Base-by-base conservation (phyloP, 1,140 invertebrate species). In the Proales similis region DNA sequence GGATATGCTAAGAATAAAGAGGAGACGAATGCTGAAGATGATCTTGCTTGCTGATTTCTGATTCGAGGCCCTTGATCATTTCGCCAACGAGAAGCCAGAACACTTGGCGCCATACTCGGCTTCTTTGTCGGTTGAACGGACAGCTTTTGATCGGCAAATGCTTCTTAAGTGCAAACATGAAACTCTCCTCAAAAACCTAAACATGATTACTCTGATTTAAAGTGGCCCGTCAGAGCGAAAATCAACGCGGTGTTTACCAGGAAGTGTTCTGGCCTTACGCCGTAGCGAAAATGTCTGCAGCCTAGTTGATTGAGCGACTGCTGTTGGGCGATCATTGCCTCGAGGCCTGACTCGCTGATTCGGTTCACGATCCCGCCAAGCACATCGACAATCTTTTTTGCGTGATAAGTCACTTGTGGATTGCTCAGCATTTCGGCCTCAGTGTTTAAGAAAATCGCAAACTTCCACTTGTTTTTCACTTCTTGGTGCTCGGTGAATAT, bases 401-500 rank as follows among this genome's bases (percentile, higher is more conserved):
- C 51, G 32, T 57, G 51, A 14, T 57, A 57, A 42, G 36, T 39
- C 11, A 57, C 14, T 26, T 57, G 51, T 24, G 51, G 45, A 42
- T 57, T 57, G 11, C 33, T 42, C 3, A 57, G 2, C 51, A 57
- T 57, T 42, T 57, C 51, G 20, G 51, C 51, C 30, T 57, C 51
- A 3, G 51, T 57, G 17, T 57, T 42, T 14, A 57, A 57, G 45
- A 42, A 42, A 11, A 42, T 42, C 2, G 51, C 51, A 57, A 57
- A 57, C 20, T 42, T 57, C 51, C 51, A 57, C n/a, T 42, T 39
- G 12, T 17, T 39, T 26, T 57, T 57, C 9, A 57, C 30, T 14
- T 57, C 51, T n/a, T 38, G 39, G 32, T 57, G 38, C 33, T 42
- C 51, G 39, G 39, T 36, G 45, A 57, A 57, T 57, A 57, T 57